A percentile compares a stretch with the other conserved stretches of the same genome.
Conservation (phyloP, 2,113 vertebrate species). For the Cryptoleucopteryx plumbea region DNA sequence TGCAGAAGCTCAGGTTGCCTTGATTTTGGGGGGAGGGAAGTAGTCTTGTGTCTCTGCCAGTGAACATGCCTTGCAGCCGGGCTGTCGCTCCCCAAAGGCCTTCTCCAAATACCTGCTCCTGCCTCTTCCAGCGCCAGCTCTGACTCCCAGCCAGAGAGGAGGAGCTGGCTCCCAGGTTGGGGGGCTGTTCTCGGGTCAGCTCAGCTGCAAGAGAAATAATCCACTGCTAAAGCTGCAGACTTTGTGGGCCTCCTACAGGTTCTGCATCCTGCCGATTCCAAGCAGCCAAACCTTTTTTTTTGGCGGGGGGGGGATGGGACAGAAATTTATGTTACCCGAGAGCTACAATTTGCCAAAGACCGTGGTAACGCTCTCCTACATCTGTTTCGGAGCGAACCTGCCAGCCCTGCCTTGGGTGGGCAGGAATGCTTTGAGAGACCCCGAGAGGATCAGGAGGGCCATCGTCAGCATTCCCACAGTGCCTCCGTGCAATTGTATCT, state of each 20-base stretch:
- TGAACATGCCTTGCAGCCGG: not conserved
- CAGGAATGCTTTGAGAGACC: not conserved
- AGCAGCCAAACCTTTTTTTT: not conserved
- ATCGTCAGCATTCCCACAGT: not conserved
- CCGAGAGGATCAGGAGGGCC: accelerated
- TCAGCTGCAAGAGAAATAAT: not conserved
- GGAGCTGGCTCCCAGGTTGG: not conserved
- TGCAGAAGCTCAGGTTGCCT: not conserved
- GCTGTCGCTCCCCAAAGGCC: not conserved
- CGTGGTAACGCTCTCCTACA: accelerated
- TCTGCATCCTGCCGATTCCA: not conserved
- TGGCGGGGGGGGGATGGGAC: too few relatives aligned
- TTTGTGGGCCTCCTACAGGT: not conserved
- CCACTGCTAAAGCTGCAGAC: not conserved
- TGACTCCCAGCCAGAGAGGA: not conserved
- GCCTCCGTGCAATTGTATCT: not conserved
- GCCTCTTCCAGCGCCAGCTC: not conserved
- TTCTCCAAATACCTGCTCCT: not conserved
- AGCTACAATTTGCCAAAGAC: not conserved
- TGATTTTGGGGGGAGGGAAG: not conserved
- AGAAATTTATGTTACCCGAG: not conserved
- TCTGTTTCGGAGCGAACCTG: accelerated
- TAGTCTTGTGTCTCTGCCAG: not conserved
- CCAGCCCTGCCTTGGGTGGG: not conserved
- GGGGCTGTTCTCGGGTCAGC: not conserved